Evolutionary conservation across 2,113 vertebrate species (phyloP).

Genomic region (Galbula dea): DNA sequence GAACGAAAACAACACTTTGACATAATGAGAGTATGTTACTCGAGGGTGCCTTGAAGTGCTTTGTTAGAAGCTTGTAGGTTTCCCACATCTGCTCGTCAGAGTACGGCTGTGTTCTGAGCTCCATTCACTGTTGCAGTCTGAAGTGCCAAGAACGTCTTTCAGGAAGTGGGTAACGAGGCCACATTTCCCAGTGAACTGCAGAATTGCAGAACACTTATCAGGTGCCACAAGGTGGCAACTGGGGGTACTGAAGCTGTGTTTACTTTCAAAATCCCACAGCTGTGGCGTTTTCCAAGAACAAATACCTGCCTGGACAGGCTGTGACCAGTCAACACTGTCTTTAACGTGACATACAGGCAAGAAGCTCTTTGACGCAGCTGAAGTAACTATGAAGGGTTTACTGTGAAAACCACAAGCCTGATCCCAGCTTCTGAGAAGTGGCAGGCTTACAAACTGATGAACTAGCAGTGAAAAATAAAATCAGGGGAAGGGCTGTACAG

Average conservation of each 20-base stretch:
- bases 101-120: neutral
- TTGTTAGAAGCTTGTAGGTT: neutral
- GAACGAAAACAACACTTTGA: neutral
- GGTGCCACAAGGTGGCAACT: neutral
- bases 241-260: rapidly evolving
- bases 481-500: neutral
- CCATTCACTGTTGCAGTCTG: neutral
- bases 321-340: neutral
- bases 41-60: neutral
- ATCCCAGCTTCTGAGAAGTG: neutral
- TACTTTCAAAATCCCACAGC: neutral
- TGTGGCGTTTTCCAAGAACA: neutral
- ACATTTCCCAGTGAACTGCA: neutral
- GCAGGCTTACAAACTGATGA: neutral
- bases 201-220: neutral
- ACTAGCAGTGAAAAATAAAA: neutral
- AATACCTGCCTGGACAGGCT: neutral
- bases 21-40: neutral
- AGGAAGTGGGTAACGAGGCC: neutral
- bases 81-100: neutral
- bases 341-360: neutral
- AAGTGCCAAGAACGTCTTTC: neutral
- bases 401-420: neutral
- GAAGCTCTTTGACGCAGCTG: neutral
- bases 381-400: neutral